Evolutionary conservation across 1,140 invertebrate genomes (phyloP), one percentile per base, ranked within the genome.

Genomic region (Procambarus virginalis): DNA sequence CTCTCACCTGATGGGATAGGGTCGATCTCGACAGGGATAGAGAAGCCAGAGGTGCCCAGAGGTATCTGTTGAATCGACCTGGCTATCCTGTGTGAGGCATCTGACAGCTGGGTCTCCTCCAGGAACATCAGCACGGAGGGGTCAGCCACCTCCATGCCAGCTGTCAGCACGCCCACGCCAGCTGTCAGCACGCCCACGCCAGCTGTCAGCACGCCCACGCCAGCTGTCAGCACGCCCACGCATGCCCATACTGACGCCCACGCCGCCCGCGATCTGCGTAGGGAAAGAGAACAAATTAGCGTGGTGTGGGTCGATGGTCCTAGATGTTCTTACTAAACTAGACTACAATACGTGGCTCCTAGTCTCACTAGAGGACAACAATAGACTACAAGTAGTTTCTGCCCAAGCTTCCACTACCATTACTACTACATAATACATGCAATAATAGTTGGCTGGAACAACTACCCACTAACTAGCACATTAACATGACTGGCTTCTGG

Each of bases 61-160:
- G 86, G 86, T 49, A 89, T 89, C 79, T 83, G 80, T 22, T 89
- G 86, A 14, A 89, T 73, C 2, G 86, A 89, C 10, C 86, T 82
- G 3, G 22, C 49, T n/a, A 51, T 3, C 3, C 60, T 12, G 34
- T 84, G 81, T 10, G 48, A 34, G 17, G 81, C 8, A 45, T 73
- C 81, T 10, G 81, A 49, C 4, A 73, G 81, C 17, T 58, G 49
- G 9, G 58, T 60, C 55, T 86, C 55, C 22, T 79, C 51, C 58
- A 48, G 46, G 3, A 60, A 48, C 3, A 2, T 45, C 58, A 84
- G 10, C 34, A 68, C 81, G 10, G 22, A 20, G 12, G 34, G 34
- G 4, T 49, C 81, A 46, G 9, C 34, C 34, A 83, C 75, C 58
- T n/a, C 46, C 84, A 86, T 48, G 34, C 58, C 51, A 22, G 77